Evolutionary conservation across 2,797 vertebrate species (phyloP).

Genomic region (Psittacula echo): DNA sequence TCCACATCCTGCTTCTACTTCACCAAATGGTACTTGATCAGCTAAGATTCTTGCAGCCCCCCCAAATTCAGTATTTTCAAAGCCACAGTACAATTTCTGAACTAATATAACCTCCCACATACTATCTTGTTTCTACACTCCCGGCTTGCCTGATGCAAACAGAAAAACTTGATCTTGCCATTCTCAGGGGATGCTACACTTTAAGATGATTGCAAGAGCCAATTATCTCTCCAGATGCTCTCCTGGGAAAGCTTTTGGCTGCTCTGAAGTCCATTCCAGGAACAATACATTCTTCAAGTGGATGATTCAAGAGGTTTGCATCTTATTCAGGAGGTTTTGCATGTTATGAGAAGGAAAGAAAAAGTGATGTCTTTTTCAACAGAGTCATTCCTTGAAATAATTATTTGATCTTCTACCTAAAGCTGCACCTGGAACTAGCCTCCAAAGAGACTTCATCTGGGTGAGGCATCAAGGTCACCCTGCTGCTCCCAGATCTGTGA

Average conservation of each 20-base stretch:
- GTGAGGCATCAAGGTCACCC: neutral
- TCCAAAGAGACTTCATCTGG: neutral
- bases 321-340: neutral
- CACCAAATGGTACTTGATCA: neutral
- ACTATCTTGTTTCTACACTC: neutral
- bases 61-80: neutral
- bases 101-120: neutral
- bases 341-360: neutral
- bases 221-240: neutral
- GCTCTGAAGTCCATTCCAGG: neutral
- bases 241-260: neutral
- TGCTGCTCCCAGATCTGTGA: neutral
- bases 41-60: neutral
- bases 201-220: neutral
- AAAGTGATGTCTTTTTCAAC: neutral
- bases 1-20: conserved; percentile 30
- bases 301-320: neutral
- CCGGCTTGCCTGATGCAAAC: neutral
- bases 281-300: neutral
- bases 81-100: neutral
- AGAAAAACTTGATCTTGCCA: neutral
- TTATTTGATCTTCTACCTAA: neutral
- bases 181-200: neutral
- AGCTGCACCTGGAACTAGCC: neutral
- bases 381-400: neutral